Percentiles rank a stretch among this genome's conserved stretches.
Evolutionary conservation across 53 echinoderm and acorn worm genomes (phyloP).

Genomic region (Echinarachnius parma): DNA sequence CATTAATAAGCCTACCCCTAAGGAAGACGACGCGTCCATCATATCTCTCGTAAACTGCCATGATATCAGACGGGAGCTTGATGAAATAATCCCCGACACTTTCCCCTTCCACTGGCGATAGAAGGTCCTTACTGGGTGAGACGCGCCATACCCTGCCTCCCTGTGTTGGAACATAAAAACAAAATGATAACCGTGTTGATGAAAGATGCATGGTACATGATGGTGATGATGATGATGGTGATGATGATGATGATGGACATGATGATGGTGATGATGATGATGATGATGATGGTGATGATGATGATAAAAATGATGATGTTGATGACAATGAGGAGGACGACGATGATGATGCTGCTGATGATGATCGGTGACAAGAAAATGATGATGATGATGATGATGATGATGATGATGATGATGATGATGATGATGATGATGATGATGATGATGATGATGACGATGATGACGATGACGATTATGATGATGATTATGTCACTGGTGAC

Average conservation of each 20-base stretch:
- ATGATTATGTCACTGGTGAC: no score
- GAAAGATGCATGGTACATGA: not conserved
- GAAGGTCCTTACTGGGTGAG: conserved; percentile 20
- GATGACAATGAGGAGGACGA: not conserved
- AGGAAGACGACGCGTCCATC: conserved; percentile 62
- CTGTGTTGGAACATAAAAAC: not conserved
- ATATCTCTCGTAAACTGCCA: conserved; percentile 52
- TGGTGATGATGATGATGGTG: not conserved
- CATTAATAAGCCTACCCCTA: conserved; percentile 29
- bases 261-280: not conserved
- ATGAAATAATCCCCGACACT: conserved; percentile 44
- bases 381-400: not conserved
- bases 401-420: not conserved
- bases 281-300: not conserved
- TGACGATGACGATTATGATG: no score
- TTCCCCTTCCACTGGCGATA: conserved; percentile 48
- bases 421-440: not conserved
- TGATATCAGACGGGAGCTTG: conserved; percentile 44
- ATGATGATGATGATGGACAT: not conserved
- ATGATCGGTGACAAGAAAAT: not conserved
- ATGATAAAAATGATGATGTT: not conserved
- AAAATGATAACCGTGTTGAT: not conserved
- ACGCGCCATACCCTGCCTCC: conserved; percentile 19
- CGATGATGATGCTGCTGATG: not conserved
- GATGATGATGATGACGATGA: not conserved